Conservation (phyloP, 2,888 invertebrate species). For the Abscondita cerata region DNA sequence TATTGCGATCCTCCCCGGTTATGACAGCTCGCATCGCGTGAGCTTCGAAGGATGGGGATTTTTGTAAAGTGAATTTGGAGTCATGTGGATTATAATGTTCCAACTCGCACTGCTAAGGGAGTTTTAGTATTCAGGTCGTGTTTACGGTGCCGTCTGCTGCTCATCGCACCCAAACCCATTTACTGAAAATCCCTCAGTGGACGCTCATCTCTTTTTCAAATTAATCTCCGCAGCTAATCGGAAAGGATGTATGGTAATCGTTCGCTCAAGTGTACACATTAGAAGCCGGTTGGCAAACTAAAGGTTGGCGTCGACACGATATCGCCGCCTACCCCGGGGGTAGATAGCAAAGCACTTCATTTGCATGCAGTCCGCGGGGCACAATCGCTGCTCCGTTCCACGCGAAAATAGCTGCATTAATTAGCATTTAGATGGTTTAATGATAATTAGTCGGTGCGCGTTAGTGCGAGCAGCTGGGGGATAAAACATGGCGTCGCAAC, state of each 20-base stretch:
- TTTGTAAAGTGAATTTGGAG: conserved; percentile 44
- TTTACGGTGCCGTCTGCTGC: conserved; percentile 53
- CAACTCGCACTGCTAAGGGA: conserved; percentile 43
- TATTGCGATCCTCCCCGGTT: conserved; percentile 45
- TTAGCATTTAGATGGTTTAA: conserved; percentile 64
- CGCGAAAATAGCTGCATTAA: conserved; percentile 62
- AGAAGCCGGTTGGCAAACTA: conserved; percentile 32
- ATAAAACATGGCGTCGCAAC: conserved; percentile 53
- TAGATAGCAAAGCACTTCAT: conserved; percentile 52
- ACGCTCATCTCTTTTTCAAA: conserved; percentile 36
- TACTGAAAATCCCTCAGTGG: conserved; percentile 35
- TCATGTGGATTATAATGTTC: conserved; percentile 43
- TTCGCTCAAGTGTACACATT: conserved; percentile 31
- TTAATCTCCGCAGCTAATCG: conserved; percentile 36
- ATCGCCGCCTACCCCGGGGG: conserved; percentile 35
- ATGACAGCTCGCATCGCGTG: conserved; percentile 38
- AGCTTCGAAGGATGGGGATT: conserved; percentile 43
- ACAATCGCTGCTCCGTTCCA: conserved; percentile 56
- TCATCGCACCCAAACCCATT: conserved; percentile 49
- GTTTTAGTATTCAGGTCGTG: conserved; percentile 52
- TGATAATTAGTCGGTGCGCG: conserved; percentile 61
- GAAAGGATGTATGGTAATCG: conserved; percentile 33
- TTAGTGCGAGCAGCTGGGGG: conserved; percentile 55
- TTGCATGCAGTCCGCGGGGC: conserved; percentile 59
- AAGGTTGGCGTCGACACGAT: conserved; percentile 35